Conservation (phyloP, 2,797 vertebrate genomes). For the Phrynocephalus forsythii region DNA sequence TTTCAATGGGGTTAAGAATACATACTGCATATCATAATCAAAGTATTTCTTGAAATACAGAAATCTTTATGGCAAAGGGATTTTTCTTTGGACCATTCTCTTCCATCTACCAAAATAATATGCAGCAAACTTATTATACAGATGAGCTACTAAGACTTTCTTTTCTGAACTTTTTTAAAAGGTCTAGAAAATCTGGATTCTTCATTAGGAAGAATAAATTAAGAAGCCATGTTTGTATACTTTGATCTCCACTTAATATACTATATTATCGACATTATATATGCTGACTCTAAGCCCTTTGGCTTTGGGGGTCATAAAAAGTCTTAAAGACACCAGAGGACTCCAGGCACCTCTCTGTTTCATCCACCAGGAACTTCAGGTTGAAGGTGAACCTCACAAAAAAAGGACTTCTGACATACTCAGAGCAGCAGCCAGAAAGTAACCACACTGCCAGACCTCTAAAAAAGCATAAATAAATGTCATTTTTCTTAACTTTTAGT, state of each 20-base stretch:
- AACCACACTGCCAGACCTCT: not conserved
- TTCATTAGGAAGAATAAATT: not conserved
- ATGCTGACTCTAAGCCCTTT: not conserved
- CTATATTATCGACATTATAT: not conserved
- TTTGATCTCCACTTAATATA: not conserved
- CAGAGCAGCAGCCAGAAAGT: not conserved
- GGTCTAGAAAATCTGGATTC: not conserved
- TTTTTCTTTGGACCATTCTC: not conserved
- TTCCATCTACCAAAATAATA: constrained; percentile 1
- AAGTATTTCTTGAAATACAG: not conserved
- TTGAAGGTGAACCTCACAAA: constrained; percentile 6
- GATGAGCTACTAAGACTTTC: not conserved
- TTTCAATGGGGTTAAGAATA: no score
- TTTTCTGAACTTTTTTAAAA: not conserved
- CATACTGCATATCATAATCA: no score
- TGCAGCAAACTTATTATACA: not conserved
- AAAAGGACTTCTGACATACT: not conserved
- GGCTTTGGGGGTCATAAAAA: not conserved
- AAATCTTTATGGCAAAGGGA: not conserved
- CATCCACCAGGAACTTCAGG: not conserved
- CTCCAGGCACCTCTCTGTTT: rapidly evolving
- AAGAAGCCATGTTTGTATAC: not conserved
- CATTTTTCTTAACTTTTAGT: not conserved
- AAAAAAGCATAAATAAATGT: rapidly evolving
- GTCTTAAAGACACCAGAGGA: not conserved